Conservation (phyloP, 1,140 invertebrate species). For the Chelonus insularis region DNA sequence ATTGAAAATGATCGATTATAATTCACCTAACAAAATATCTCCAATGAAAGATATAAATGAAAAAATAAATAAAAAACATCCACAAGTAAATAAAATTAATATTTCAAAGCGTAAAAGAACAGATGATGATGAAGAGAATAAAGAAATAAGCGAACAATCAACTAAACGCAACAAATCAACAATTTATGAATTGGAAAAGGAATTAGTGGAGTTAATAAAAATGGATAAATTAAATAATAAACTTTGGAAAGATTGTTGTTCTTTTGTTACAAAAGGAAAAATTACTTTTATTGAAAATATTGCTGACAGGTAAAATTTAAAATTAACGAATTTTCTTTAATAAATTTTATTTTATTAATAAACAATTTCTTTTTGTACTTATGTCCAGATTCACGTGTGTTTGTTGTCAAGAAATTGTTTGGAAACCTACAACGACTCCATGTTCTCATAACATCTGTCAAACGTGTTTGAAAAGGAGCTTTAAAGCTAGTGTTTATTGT, state of each 20-base stretch:
- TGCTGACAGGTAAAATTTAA: conserved; percentile 50
- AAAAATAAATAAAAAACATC: conserved; percentile 50
- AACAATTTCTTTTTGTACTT: background rate
- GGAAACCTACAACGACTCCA: conserved; percentile 72
- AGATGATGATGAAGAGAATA: conserved; percentile 43
- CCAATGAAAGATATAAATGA: conserved; percentile 65
- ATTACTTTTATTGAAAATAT: conserved; percentile 38
- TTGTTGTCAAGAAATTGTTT: conserved; percentile 78
- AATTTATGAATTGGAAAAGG: conserved; percentile 56
- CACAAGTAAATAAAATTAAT: conserved; percentile 37
- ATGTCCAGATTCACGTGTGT: conserved; percentile 78
- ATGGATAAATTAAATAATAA: conserved; percentile 68
- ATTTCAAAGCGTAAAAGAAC: conserved; percentile 32
- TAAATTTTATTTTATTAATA: background rate
- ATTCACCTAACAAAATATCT: conserved; percentile 62
- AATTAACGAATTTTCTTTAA: conserved; percentile 4
- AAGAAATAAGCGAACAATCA: too few relatives aligned
- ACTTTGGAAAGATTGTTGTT: conserved; percentile 68
- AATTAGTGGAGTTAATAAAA: conserved; percentile 63
- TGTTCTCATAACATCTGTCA: conserved; percentile 79
- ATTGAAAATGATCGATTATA: conserved; percentile 65
- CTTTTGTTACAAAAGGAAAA: conserved; percentile 57
- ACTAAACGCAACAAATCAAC: conserved; percentile 43
- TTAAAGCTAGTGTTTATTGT: conserved; percentile 65
- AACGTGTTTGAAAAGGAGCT: conserved; percentile 71